These are phyloP conservation scores for Paelopatides confundens DNA, from an alignment of 53 echinoderm and acorn worm genomes.

Conservation along the genomic window DNA sequence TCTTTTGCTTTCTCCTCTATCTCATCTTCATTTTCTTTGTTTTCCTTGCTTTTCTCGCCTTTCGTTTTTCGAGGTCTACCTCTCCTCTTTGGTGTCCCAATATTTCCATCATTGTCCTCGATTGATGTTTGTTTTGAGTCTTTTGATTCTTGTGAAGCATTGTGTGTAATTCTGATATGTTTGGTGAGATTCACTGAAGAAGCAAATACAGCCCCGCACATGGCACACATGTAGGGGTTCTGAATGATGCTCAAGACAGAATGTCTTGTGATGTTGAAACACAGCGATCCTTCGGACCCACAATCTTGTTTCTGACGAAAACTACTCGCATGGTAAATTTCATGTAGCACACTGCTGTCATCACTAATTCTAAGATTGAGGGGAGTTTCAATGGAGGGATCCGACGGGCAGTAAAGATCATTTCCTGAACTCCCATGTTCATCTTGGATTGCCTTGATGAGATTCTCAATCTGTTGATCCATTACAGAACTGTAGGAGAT, in stretches of 20 bases:
- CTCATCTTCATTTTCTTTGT: not conserved
- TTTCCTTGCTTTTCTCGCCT: not conserved
- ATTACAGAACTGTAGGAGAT: not conserved
- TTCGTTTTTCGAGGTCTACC: slow-evolving; percentile 15
- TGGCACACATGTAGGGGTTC: slow-evolving; percentile 37
- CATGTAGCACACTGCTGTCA: not conserved
- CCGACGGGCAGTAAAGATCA: not conserved
- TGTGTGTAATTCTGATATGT: not conserved
- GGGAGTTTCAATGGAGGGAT: not conserved
- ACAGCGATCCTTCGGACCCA: not conserved
- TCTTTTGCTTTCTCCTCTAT: not conserved
- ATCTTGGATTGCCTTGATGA: not conserved
- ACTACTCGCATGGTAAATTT: not conserved
- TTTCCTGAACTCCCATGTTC: not conserved
- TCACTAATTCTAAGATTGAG: not conserved
- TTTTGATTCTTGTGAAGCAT: not conserved
- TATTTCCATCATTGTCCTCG: not conserved
- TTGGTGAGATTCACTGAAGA: slow-evolving; percentile 7
- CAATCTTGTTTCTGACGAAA: not conserved
- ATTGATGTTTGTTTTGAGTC: not conserved
- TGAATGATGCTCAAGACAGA: not conserved
- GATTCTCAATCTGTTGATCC: not conserved
- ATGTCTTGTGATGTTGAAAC: slow-evolving; percentile 14
- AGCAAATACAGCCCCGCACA: slow-evolving; percentile 21
- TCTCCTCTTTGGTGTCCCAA: not conserved